Evolutionary conservation across 2,797 vertebrate genomes (phyloP).

Genomic region (Phoeniculus purpureus): DNA sequence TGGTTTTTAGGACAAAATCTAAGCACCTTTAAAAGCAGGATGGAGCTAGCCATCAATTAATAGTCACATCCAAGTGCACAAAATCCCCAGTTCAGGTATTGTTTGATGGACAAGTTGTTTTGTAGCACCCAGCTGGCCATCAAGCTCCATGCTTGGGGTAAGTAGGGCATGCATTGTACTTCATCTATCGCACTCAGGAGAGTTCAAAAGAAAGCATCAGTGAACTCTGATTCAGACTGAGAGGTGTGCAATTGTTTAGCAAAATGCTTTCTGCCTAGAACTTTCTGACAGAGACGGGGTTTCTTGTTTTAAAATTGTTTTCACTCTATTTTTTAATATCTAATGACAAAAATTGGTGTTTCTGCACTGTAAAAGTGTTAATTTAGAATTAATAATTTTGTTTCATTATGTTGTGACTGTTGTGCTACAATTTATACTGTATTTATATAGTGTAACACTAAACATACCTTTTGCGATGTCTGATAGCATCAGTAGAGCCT

Average conservation of each 20-base stretch:
- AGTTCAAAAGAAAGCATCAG: not conserved
- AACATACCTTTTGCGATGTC: not conserved
- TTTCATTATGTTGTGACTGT: not conserved
- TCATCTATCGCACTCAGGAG: not conserved
- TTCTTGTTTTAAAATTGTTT: not conserved
- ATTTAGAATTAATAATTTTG: not conserved
- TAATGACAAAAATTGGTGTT: not conserved
- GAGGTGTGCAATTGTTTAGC: too few species aligned
- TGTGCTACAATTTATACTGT: not conserved
- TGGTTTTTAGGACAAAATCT: not conserved
- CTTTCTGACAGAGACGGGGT: not conserved
- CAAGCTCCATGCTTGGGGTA: accelerated
- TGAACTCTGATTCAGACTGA: accelerated
- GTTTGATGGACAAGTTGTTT: not conserved
- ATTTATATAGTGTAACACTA: not conserved
- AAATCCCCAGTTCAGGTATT: not conserved
- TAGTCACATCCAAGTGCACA: not conserved
- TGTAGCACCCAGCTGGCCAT: not conserved
- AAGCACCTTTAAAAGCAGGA: not conserved
- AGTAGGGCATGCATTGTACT: not conserved
- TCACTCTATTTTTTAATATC: not conserved
- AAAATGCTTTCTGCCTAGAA: not conserved
- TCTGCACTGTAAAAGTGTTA: not conserved
- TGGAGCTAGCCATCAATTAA: too few species aligned
- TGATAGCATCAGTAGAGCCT: not conserved